These are phyloP conservation scores for Cossypha polioptera DNA, from an alignment of 2,797 vertebrate genomes.

Conservation along the genomic window DNA sequence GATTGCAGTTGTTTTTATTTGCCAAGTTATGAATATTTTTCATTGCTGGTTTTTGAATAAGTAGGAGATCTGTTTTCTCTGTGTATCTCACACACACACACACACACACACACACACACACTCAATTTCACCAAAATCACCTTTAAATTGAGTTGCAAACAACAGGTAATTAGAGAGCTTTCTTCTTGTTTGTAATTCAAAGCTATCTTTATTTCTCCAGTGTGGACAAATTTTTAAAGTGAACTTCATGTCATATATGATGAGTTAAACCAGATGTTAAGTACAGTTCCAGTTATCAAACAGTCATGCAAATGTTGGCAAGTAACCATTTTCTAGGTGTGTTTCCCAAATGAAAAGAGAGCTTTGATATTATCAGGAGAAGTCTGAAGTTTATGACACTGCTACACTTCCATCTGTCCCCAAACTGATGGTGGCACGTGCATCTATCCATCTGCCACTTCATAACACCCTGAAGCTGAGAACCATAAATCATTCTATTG, in stretches of 20 bases:
- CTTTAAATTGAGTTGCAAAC: neutral
- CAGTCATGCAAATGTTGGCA: neutral
- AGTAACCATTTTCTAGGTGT: neutral
- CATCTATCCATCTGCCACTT: conserved; percentile 35
- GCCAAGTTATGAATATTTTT: neutral
- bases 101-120: no score
- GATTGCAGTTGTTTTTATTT: neutral
- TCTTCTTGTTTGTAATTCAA: neutral
- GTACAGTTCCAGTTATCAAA: neutral
- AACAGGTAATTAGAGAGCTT: neutral
- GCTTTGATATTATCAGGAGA: neutral
- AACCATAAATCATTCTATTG: conserved; percentile 57
- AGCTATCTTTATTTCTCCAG: neutral
- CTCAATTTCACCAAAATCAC: neutral
- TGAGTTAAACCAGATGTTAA: neutral
- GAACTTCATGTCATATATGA: neutral
- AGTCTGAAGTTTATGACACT: neutral
- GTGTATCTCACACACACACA: accelerated
- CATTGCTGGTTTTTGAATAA: neutral
- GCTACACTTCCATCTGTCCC: conserved; percentile 39
- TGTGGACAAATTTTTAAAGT: neutral
- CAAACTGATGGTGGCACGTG: neutral
- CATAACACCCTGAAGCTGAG: conserved; percentile 2
- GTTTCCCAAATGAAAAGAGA: neutral
- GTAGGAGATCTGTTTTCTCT: neutral